Percentiles rank a stretch among this genome's conserved stretches.
phyloP scores from a whole-genome alignment of 2,113 vertebrate species.

The Aegithalos caudatus region DNA sequence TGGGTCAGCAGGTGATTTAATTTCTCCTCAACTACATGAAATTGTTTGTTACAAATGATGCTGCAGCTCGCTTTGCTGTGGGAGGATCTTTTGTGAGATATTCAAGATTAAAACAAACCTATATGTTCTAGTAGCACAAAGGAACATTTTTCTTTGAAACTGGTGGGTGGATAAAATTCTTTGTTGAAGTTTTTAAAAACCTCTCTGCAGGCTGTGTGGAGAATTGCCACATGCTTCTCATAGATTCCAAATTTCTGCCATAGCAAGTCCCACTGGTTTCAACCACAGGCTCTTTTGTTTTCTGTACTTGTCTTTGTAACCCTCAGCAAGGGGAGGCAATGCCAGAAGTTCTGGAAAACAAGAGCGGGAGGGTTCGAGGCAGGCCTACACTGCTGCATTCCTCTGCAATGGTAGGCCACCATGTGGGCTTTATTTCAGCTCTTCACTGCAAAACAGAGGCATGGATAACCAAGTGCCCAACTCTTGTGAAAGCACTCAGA shows the following conservation, averaged over 20 bases:
- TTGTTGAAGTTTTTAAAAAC: slow-evolving; percentile 18
- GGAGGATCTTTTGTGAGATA: slow-evolving; percentile 53
- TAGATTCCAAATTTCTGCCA: slow-evolving; percentile 78
- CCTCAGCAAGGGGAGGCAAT: slow-evolving; percentile 21
- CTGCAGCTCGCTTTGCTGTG: background rate
- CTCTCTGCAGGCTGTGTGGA: slow-evolving; percentile 57
- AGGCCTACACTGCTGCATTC: slow-evolving; percentile 72
- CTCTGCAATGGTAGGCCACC: background rate
- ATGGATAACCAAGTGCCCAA: background rate
- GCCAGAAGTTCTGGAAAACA: slow-evolving; percentile 57
- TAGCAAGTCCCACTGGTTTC: slow-evolving; percentile 69
- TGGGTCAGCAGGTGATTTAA: background rate
- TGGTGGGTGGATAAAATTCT: slow-evolving; percentile 70
- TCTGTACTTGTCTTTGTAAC: slow-evolving; percentile 33
- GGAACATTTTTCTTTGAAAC: slow-evolving; percentile 39
- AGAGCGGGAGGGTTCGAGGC: slow-evolving; percentile 21
- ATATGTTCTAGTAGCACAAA: slow-evolving; percentile 72
- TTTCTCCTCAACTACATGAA: background rate
- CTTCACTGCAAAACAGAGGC: background rate
- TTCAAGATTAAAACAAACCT: slow-evolving; percentile 62
- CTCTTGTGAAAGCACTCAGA: background rate
- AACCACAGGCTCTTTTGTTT: slow-evolving; percentile 74
- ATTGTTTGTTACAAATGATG: background rate
- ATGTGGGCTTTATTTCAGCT: background rate
- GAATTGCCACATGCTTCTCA: slow-evolving; percentile 74